These are phyloP conservation scores for Tiliacea citrago DNA, from an alignment of 2,888 invertebrate species.

Conservation along the genomic window DNA sequence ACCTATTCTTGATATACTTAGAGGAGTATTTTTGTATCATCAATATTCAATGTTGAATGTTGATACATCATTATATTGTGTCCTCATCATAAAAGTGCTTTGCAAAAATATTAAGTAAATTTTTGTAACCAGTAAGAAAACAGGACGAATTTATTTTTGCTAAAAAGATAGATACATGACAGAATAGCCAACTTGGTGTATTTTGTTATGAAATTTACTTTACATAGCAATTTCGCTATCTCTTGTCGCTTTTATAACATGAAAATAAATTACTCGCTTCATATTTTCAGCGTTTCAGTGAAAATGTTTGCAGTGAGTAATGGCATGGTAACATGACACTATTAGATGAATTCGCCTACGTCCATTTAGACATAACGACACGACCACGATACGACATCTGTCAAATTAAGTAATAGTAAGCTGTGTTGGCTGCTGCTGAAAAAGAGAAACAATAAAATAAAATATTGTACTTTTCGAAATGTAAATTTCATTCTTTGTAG, in stretches of 20 bases:
- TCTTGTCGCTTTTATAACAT: constrained; percentile 61
- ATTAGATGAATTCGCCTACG: constrained; percentile 74
- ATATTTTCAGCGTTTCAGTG: constrained; percentile 71
- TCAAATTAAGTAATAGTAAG: neutral
- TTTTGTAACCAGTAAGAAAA: neutral
- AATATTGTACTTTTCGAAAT: too few relatives aligned
- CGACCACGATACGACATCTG: constrained; percentile 57
- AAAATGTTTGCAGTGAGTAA: constrained; percentile 84
- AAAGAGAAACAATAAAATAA: too few relatives aligned
- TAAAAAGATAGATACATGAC: neutral
- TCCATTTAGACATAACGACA: constrained; percentile 66
- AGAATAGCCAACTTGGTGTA: constrained; percentile 11
- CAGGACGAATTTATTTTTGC: neutral
- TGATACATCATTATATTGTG: neutral
- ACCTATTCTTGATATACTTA: neutral
- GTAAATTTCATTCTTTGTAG: too few relatives aligned
- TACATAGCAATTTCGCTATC: constrained; percentile 46
- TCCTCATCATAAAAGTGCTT: constrained; percentile 4
- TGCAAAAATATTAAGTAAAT: neutral
- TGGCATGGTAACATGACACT: constrained; percentile 81
- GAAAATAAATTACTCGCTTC: constrained; percentile 74
- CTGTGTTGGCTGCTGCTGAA: neutral
- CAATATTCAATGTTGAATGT: constrained; percentile 3
- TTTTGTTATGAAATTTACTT: constrained; percentile 46
- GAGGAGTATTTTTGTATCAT: neutral